Percentiles rank a stretch among this genome's conserved stretches.
Conservation (phyloP, 53 echinoderm and acorn worm genomes). For the Zoroaster sp. region DNA sequence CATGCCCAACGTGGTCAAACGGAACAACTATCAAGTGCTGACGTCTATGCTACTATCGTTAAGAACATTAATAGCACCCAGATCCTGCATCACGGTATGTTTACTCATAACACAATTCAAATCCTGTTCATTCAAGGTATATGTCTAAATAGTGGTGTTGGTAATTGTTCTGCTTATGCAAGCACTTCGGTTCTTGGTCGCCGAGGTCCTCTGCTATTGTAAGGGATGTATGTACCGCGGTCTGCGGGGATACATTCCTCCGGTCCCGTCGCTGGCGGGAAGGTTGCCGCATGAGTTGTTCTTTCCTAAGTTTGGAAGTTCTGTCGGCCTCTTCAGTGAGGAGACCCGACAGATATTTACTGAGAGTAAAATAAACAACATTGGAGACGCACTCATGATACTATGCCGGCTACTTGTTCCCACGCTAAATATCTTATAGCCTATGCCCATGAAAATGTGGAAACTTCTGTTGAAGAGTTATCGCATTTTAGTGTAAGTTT, state of each 20-base stretch:
- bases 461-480: too few relatives aligned
- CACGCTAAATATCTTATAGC: neutral
- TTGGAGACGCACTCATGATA: neutral
- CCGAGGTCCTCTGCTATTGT: neutral
- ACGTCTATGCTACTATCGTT: neutral
- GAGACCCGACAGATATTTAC: neutral
- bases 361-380: constrained; percentile 27
- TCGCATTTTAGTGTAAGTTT: too few relatives aligned
- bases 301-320: neutral
- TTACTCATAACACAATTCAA: neutral
- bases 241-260: neutral
- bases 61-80: neutral
- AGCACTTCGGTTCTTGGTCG: neutral
- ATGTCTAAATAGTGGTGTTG: neutral
- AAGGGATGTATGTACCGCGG: neutral
- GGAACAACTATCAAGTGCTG: neutral
- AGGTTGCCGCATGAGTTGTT: constrained; percentile 16
- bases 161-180: neutral
- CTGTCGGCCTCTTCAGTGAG: constrained; percentile 6
- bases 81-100: neutral
- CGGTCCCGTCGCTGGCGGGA: neutral
- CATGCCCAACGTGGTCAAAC: too few relatives aligned
- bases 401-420: neutral
- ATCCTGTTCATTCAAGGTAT: neutral
- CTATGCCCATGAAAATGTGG: too few relatives aligned